These are phyloP conservation scores for Odontophorus gujanensis DNA, from an alignment of 2,113 vertebrate species.

Conservation along the genomic window DNA sequence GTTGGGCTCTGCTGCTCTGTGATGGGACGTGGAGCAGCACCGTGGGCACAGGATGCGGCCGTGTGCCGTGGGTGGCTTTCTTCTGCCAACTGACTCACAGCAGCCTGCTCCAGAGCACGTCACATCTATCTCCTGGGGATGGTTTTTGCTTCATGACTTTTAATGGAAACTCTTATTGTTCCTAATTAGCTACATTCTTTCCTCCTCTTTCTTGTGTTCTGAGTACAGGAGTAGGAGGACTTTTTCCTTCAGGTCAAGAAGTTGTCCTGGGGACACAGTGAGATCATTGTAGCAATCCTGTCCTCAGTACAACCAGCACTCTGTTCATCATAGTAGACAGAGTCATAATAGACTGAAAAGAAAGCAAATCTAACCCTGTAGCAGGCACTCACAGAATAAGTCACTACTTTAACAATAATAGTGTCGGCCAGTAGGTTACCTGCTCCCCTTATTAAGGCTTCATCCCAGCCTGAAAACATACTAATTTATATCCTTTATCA, in stretches of 20 bases:
- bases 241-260: slow-evolving; percentile 39
- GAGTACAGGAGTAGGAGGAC: not conserved
- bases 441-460: not conserved
- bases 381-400: not conserved
- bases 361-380: not conserved
- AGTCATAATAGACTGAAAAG: slow-evolving; percentile 7
- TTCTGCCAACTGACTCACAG: slow-evolving; percentile 56
- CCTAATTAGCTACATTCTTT: slow-evolving; percentile 55
- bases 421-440: not conserved
- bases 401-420: not conserved
- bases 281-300: not conserved
- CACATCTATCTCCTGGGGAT: slow-evolving; percentile 47
- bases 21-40: not conserved
- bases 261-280: slow-evolving; percentile 16
- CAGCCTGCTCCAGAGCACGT: slow-evolving; percentile 27
- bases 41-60: slow-evolving; percentile 26
- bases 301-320: not conserved
- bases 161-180: slow-evolving; percentile 55
- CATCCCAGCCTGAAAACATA: not conserved
- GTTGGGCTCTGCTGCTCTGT: not conserved
- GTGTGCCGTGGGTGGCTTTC: not conserved
- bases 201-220: slow-evolving; percentile 10
- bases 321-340: not conserved
- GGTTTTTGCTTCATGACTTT: slow-evolving; percentile 56
- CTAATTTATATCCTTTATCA: not conserved